Conservation (phyloP, 2,797 vertebrate genomes). For the Anomalospiza imberbis region DNA sequence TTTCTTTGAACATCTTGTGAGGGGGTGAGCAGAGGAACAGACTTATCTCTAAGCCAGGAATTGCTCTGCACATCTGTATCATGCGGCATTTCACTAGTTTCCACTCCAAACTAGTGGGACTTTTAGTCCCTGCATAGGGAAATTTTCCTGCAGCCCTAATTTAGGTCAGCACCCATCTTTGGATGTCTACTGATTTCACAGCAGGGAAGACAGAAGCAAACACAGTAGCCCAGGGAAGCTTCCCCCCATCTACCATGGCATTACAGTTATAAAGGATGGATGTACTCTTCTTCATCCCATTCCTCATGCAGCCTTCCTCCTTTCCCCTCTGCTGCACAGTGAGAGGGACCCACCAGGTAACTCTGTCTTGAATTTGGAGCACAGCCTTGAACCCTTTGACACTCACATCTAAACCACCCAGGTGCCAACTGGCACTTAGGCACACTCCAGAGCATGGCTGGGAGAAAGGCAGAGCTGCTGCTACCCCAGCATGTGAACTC, state of each 20-base stretch:
- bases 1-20: constrained; percentile 66
- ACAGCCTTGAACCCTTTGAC: neutral
- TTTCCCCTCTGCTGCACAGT: neutral
- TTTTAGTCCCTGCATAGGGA: constrained; percentile 19
- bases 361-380: neutral
- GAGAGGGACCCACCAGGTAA: neutral
- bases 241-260: neutral
- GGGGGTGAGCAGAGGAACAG: constrained; percentile 49
- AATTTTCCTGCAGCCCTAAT: constrained; percentile 37
- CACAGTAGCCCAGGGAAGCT: neutral
- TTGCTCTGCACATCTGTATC: constrained; percentile 7
- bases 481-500: fast-evolving
- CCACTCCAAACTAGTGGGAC: constrained; percentile 25
- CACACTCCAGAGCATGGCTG: neutral
- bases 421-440: neutral
- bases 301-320: neutral
- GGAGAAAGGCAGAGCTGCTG: neutral
- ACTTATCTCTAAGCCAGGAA: constrained; percentile 43
- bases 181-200: neutral
- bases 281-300: neutral
- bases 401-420: neutral
- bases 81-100: neutral
- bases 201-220: neutral
- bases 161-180: constrained; percentile 16
- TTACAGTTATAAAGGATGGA: neutral